Conservation (phyloP, 2,113 vertebrate genomes). For the Dromaius novaehollandiae region DNA sequence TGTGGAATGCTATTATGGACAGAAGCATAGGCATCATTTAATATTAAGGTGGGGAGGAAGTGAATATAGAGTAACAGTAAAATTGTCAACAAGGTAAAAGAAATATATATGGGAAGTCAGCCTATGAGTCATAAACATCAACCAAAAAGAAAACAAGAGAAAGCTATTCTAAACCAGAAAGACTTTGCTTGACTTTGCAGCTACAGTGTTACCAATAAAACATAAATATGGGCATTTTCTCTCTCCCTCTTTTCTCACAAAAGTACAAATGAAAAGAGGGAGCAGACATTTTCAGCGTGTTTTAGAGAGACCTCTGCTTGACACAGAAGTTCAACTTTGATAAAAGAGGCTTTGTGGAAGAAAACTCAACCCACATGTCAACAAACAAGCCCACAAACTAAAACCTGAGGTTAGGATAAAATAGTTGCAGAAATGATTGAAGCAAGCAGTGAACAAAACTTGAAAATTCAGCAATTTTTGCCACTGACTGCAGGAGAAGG, state of each 20-base stretch:
- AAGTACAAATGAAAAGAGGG: not conserved
- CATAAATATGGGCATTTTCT: not conserved
- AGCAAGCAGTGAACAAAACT: not conserved
- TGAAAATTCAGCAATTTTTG: not conserved
- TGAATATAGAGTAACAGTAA: not conserved
- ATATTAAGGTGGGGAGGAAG: not conserved
- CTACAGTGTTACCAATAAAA: not conserved
- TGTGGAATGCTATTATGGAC: not conserved
- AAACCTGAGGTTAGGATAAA: not conserved
- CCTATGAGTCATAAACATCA: not conserved
- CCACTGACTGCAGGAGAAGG: not conserved
- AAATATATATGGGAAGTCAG: not conserved
- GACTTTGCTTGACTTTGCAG: not conserved
- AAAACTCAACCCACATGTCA: not conserved
- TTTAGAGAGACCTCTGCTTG: not conserved
- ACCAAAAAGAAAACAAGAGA: not conserved
- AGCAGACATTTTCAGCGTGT: not conserved
- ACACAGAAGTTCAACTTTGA: not conserved
- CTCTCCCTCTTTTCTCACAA: not conserved
- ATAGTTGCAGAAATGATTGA: not conserved
- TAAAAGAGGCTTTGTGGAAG: not conserved
- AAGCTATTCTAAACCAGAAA: not conserved
- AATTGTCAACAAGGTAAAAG: not conserved
- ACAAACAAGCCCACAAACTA: not conserved
- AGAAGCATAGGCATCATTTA: not conserved